Evolutionary conservation across 2,888 invertebrate species (phyloP).

Genomic region (Hymenopus coronatus): DNA sequence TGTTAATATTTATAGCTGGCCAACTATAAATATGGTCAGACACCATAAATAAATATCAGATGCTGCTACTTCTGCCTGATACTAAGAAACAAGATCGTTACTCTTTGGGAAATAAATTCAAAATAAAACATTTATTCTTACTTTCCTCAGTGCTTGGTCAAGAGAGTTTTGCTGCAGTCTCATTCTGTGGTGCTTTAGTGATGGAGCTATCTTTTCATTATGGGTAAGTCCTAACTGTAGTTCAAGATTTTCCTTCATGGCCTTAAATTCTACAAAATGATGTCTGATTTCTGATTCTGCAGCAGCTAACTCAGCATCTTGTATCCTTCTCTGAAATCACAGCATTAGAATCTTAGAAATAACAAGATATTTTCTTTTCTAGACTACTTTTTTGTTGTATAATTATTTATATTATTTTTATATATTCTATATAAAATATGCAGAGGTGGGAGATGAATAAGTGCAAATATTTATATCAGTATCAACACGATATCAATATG

Average conservation of each 20-base stretch:
- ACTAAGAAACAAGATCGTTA: background rate
- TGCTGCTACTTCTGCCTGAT: background rate
- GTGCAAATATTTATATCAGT: too few relatives aligned
- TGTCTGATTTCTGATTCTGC: constrained; percentile 17
- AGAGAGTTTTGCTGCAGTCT: constrained; percentile 9
- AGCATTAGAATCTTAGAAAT: background rate
- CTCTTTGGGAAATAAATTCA: background rate
- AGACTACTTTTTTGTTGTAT: background rate
- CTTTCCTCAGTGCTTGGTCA: constrained; percentile 14
- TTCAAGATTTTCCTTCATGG: constrained; percentile 20
- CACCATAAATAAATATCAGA: background rate
- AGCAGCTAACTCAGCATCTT: constrained; percentile 6
- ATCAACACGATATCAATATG: too few relatives aligned
- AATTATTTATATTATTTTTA: background rate
- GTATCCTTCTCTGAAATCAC: background rate
- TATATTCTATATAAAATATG: too few relatives aligned
- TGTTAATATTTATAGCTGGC: too few relatives aligned
- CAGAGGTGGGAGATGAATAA: too few relatives aligned
- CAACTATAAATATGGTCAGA: background rate
- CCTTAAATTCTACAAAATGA: constrained; percentile 5
- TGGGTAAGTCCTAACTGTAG: background rate
- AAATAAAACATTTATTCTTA: background rate
- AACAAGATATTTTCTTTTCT: background rate
- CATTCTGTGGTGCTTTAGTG: background rate
- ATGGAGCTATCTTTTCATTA: background rate